Evolutionary conservation across 2,888 invertebrate species (phyloP).

Genomic region (Deilephila porcellus): DNA sequence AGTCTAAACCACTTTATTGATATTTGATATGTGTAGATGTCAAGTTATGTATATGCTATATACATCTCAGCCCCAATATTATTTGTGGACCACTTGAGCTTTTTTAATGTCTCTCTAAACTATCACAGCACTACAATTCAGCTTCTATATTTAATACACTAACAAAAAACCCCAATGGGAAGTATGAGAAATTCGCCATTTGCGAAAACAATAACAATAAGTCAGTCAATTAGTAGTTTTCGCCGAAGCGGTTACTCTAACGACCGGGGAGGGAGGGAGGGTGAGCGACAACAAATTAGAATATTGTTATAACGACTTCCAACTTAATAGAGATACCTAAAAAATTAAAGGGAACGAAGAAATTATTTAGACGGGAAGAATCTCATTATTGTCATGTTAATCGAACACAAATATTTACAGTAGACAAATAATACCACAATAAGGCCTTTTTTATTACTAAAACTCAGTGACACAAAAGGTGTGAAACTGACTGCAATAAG

Average conservation of each 20-base stretch:
- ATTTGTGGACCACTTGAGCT: too few relatives aligned
- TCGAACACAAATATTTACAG: not conserved
- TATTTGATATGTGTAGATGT: too few relatives aligned
- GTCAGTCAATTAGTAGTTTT: conserved; percentile 24
- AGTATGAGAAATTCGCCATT: conserved; percentile 16
- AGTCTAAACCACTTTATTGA: too few relatives aligned
- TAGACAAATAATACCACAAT: too few relatives aligned
- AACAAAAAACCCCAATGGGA: not conserved
- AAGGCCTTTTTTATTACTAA: too few relatives aligned
- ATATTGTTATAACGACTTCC: conserved; percentile 36
- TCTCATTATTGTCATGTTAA: not conserved
- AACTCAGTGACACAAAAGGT: too few relatives aligned
- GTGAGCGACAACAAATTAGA: conserved; percentile 32
- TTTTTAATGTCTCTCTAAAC: too few relatives aligned
- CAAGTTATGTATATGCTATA: too few relatives aligned
- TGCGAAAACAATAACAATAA: conserved; percentile 24
- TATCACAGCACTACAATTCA: too few relatives aligned
- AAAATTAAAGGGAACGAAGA: conserved; percentile 17
- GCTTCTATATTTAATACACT: not conserved
- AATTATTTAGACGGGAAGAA: not conserved
- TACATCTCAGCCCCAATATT: too few relatives aligned
- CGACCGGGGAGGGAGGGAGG: conserved; percentile 23
- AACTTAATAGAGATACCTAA: conserved; percentile 30
- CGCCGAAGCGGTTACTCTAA: conserved; percentile 17
- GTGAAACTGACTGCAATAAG: too few relatives aligned